Evolutionary conservation across 1,140 invertebrate genomes (phyloP).

Genomic region (Dufourea novaeangliae): DNA sequence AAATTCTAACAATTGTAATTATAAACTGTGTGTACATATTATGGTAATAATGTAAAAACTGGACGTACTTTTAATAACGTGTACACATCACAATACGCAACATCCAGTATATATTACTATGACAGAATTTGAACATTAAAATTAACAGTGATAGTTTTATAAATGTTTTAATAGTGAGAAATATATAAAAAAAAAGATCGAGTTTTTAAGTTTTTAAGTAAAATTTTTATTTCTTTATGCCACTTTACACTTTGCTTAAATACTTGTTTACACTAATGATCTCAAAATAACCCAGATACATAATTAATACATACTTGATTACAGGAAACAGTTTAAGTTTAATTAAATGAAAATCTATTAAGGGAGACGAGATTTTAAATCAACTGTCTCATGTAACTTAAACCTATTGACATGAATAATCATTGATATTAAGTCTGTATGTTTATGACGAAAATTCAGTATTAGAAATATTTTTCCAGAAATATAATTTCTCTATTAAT

Average conservation of each 20-base stretch:
- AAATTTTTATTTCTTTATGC: neutral
- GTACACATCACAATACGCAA: slow-evolving; percentile 14
- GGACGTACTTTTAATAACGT: slow-evolving; percentile 28
- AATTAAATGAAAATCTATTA: neutral
- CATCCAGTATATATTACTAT: slow-evolving; percentile 13
- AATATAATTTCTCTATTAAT: neutral
- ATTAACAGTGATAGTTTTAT: slow-evolving; percentile 17
- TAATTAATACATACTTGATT: neutral
- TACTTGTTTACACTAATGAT: slow-evolving; percentile 21
- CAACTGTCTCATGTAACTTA: slow-evolving; percentile 10
- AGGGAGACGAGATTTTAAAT: neutral
- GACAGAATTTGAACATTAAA: slow-evolving; percentile 7
- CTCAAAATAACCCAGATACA: slow-evolving; percentile 3
- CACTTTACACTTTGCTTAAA: neutral
- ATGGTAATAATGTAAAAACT: slow-evolving; percentile 13
- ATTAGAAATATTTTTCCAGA: slow-evolving; percentile 20
- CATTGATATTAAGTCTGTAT: slow-evolving; percentile 7
- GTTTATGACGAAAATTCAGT: slow-evolving; percentile 14
- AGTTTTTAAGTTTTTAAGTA: neutral
- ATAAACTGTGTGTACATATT: slow-evolving; percentile 27
- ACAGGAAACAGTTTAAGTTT: neutral
- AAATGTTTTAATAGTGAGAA: slow-evolving; percentile 27
- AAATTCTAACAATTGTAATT: slow-evolving; percentile 6
- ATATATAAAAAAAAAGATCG: neutral
- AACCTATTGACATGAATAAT: neutral